Conservation (phyloP, 1,140 invertebrate genomes). For the Drosophila repletoides region DNA sequence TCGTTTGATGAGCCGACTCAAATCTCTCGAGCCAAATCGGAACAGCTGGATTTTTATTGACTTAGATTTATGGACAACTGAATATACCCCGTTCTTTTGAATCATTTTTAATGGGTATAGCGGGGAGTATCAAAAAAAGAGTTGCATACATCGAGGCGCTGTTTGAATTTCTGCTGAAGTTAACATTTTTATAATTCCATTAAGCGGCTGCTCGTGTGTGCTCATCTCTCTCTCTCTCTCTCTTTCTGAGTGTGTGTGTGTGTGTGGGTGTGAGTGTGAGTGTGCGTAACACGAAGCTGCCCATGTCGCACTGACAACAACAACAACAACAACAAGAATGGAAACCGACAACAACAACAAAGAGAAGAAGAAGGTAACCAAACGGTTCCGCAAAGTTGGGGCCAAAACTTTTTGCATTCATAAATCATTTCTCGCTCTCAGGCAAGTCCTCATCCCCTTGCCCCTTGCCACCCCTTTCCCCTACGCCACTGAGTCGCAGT, state of each 20-base stretch:
- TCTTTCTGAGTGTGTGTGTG: conserved; percentile 17
- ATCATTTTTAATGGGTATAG: too few relatives aligned
- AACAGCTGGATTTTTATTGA: too few relatives aligned
- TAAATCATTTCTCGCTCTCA: conserved; percentile 70
- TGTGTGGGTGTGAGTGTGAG: conserved; percentile 28
- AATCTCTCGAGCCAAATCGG: too few relatives aligned
- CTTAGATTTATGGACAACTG: too few relatives aligned
- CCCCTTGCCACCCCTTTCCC: not conserved
- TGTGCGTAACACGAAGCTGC: conserved; percentile 62
- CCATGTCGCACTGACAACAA: conserved; percentile 39
- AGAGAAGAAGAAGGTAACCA: conserved; percentile 27
- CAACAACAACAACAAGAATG: conserved; percentile 37
- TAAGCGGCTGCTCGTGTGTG: conserved; percentile 53
- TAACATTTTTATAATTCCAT: conserved; percentile 80
- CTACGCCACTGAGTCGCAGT: conserved; percentile 1
- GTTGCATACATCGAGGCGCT: conserved; percentile 48
- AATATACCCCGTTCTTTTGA: too few relatives aligned
- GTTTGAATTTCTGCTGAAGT: conserved; percentile 78
- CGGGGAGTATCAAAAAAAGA: conserved; percentile 11
- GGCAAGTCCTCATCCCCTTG: conserved; percentile 19
- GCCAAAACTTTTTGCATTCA: conserved; percentile 76
- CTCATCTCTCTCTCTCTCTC: not conserved
- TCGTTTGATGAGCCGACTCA: too few relatives aligned
- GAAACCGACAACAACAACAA: conserved; percentile 12
- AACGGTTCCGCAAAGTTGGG: conserved; percentile 68